Evolutionary conservation across 2,797 vertebrate genomes (phyloP).

Genomic region (Argentina silus): DNA sequence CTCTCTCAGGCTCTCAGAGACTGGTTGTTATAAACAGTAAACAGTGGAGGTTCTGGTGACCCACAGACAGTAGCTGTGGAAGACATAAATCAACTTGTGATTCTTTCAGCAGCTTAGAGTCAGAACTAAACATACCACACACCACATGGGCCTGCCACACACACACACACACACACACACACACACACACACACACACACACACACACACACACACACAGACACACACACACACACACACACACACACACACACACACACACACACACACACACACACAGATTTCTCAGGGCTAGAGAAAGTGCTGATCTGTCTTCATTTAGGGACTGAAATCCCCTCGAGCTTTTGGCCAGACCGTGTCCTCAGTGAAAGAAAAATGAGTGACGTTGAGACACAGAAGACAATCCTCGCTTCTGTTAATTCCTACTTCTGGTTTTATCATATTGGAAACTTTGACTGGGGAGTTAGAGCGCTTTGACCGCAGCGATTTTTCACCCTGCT

Average conservation of each 20-base stretch:
- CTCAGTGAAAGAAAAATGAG: conserved; percentile 46
- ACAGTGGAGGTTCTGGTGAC: conserved; percentile 18
- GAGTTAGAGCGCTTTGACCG: conserved; percentile 68
- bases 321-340: conserved; percentile 56
- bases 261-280: conserved; percentile 17
- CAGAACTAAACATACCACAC: conserved; percentile 19
- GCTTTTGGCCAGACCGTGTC: conserved; percentile 62
- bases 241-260: conserved; percentile 11
- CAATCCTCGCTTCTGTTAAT: conserved; percentile 62
- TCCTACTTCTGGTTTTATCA: conserved; percentile 81
- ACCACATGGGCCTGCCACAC: neutral
- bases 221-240: conserved; percentile 9
- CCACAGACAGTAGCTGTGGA: conserved; percentile 24
- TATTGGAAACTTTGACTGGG: conserved; percentile 80
- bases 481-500: conserved; percentile 62
- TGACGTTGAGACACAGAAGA: conserved; percentile 69
- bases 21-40: conserved; percentile 20
- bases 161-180: conserved; percentile 1
- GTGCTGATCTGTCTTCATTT: conserved; percentile 58
- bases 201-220: conserved; percentile 3
- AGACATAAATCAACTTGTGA: conserved; percentile 27
- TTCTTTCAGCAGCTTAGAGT: conserved; percentile 53
- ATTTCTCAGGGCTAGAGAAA: conserved; percentile 58
- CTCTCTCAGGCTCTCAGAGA: conserved; percentile 1
- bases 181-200: neutral